Percentiles rank a stretch among this genome's conserved stretches.
phyloP scores from a whole-genome alignment of 2,888 invertebrate genomes.

The Euproctis similis region DNA sequence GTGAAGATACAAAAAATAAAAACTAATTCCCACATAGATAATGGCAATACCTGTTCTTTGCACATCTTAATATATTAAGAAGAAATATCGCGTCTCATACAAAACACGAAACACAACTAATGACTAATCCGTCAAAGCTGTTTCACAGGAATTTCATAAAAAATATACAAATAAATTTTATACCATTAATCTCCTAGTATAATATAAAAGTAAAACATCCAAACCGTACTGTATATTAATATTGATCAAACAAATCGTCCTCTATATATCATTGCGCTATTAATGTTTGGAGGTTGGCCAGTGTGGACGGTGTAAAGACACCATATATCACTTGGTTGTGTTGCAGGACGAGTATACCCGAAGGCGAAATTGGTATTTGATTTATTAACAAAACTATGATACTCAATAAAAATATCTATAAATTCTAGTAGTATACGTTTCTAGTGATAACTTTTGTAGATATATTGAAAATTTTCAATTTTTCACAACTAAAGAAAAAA shows the following conservation, averaged over 20 bases:
- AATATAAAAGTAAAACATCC: constrained; percentile 1
- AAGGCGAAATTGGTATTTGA: constrained; percentile 15
- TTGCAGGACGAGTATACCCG: constrained; percentile 33
- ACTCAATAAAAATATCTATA: too few species aligned
- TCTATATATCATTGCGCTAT: constrained; percentile 18
- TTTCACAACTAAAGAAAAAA: too few species aligned
- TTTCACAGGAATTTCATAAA: constrained; percentile 1
- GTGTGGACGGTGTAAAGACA: constrained; percentile 15
- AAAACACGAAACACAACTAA: too few species aligned
- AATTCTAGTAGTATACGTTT: too few species aligned
- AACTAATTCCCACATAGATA: too few species aligned
- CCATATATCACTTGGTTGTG: constrained; percentile 37
- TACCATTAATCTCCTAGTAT: constrained; percentile 3
- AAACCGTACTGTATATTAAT: constrained; percentile 21
- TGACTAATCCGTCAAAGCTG: constrained; percentile 1
- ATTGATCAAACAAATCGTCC: constrained; percentile 15
- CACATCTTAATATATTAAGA: too few species aligned
- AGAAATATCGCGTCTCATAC: too few species aligned
- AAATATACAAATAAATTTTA: constrained; percentile 1
- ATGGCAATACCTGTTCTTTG: too few species aligned
- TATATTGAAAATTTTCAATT: too few species aligned
- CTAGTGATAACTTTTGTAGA: too few species aligned
- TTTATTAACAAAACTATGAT: too few species aligned
- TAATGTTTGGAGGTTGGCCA: constrained; percentile 14
- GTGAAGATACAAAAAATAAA: too few species aligned